Evolutionary conservation across 1,140 invertebrate species (phyloP), one percentile per base, ranked within the genome.

Genomic region (Eufriesea mexicana): DNA sequence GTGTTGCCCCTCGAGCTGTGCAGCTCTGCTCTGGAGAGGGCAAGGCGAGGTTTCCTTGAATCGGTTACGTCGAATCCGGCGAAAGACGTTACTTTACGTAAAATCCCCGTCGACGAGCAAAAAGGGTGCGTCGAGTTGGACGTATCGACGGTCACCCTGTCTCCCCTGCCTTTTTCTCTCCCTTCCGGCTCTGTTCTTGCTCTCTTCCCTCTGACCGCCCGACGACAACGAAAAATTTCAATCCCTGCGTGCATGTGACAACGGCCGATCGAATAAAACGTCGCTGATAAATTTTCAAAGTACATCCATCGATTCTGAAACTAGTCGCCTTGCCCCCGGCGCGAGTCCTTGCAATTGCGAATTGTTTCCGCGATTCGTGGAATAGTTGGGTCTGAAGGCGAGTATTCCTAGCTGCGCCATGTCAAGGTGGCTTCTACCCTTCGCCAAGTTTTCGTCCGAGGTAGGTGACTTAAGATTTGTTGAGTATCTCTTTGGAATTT

Each of bases 51-150:
- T n/a, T 86, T 83, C 73, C 76, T 62, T 62, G 84, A 79, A 79
- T 64, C 47, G 68, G 84, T 86, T 83, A 70, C 84, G 62, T 72
- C 74, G 62, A 86, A 81, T 62, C 68, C 70, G 59, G 23, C 61
- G 35, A 55, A 85, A 77, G 85, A 85, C 79, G 84, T 85, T 86
- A 68, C 68, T 86, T 85, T 64, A 68, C 57, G 84, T 86, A 79
- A 81, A 73, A 35, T 10, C n/a, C 71, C 59, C 49, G 74, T 66
- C 62, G 54, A n/a, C 59, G 79, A 70, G 61, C 49, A 85, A 62
- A 77, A 82, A 76, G 61, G n/a, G 59, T 54, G 68, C 79, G 35
- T n/a, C 23, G 59, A 49, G 51, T 49, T 64, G 79, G 83, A 76
- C 28, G 54, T n/a, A 55, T 42, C 70, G 70, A 72, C 54, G 70